Conservation (phyloP, 2,797 vertebrate species). For the Ara ararauna region DNA sequence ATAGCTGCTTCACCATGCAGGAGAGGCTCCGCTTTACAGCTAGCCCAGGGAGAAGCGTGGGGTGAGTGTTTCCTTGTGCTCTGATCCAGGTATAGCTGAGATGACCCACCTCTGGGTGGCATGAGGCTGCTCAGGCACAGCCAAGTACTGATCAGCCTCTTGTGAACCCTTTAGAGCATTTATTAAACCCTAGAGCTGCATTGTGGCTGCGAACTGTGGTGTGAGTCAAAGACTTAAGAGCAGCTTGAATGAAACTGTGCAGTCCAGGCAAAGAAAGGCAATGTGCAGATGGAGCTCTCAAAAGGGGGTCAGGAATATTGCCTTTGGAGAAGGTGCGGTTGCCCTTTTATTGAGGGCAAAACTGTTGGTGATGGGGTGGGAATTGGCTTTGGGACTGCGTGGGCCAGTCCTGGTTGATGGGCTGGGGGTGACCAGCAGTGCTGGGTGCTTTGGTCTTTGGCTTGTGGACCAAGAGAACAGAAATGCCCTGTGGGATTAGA, state of each 20-base stretch:
- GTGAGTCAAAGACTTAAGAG: not conserved
- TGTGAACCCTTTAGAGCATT: accelerated
- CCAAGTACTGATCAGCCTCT: not conserved
- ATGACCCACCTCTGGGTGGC: not conserved
- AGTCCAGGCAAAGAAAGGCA: not conserved
- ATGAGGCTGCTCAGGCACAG: not conserved
- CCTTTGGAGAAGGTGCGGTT: not conserved
- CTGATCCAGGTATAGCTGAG: not conserved
- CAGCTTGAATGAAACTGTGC: not conserved
- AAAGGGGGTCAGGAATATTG: not conserved
- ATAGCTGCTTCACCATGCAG: not conserved
- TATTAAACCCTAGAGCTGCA: not conserved
- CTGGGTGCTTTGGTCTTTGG: not conserved
- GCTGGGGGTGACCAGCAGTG: not conserved
- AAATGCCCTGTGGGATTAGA: not conserved
- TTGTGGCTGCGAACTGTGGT: not conserved
- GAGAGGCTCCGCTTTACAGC: not conserved
- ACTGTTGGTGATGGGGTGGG: not conserved
- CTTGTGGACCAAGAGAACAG: not conserved
- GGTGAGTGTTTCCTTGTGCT: not conserved
- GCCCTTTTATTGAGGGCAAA: not conserved
- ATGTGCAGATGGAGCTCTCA: not conserved
- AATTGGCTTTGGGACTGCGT: not conserved
- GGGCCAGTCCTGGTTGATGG: not conserved
- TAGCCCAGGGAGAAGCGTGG: not conserved